These are phyloP conservation scores for Excalfactoria chinensis DNA, from an alignment of 2,113 vertebrate genomes.

Conservation along the genomic window DNA sequence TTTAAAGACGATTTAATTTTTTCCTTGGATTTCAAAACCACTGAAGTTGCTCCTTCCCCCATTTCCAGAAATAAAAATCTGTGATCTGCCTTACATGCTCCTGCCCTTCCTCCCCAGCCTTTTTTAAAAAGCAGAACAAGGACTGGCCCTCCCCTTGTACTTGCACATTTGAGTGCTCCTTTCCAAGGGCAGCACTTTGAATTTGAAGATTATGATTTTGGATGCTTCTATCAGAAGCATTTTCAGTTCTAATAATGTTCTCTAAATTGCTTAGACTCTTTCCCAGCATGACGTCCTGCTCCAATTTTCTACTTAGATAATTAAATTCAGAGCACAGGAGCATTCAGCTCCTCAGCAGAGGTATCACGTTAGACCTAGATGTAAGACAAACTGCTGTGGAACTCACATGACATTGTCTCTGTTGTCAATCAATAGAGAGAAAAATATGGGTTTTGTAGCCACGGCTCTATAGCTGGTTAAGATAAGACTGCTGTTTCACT, in stretches of 20 bases:
- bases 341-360: not conserved
- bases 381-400: not conserved
- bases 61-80: not conserved
- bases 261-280: constrained; percentile 1
- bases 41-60: not conserved
- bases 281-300: constrained; percentile 31
- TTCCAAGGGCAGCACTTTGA: not conserved
- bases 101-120: not conserved
- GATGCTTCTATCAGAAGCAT: not conserved
- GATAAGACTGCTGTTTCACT: rapidly evolving
- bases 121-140: not conserved
- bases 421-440: not conserved
- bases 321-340: not conserved
- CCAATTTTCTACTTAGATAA: constrained; percentile 15
- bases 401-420: not conserved
- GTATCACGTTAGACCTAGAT: rapidly evolving
- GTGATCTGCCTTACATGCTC: rapidly evolving
- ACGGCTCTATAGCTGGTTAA: rapidly evolving
- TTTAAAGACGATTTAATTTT: not conserved
- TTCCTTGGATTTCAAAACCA: not conserved
- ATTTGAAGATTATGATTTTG: not conserved
- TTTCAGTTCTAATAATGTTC: constrained; percentile 31
- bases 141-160: not conserved
- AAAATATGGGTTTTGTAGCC: not conserved
- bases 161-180: not conserved